A percentile compares a stretch with the other conserved stretches of the same genome.
Evolutionary conservation across 2,888 invertebrate genomes (phyloP).

Genomic region (Tanypteryx hageni): DNA sequence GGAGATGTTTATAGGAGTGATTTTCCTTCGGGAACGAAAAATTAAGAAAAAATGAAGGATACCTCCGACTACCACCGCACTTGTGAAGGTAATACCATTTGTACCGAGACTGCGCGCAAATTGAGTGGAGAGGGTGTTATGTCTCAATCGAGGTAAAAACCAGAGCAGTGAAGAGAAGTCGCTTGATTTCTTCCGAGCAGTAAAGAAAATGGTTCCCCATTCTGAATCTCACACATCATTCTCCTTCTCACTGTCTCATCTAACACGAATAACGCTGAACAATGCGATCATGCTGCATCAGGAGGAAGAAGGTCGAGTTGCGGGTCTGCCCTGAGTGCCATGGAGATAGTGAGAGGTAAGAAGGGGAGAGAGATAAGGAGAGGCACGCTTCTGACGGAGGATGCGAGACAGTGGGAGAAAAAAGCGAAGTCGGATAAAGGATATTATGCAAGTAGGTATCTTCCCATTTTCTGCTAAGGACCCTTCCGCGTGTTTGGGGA

Average conservation of each 20-base stretch:
- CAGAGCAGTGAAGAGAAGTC: no score
- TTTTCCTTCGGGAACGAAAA: no score
- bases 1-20: no score
- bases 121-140: no score
- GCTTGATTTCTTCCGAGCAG: no score
- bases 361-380: neutral
- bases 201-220: no score
- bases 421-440: neutral
- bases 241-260: neutral
- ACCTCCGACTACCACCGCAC: no score
- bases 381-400: neutral
- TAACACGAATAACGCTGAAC: neutral
- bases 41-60: no score
- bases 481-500: neutral
- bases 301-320: no score
- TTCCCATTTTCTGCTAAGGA: neutral
- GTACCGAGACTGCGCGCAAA: no score
- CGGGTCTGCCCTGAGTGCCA: neutral
- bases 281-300: neutral
- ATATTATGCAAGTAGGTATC: neutral
- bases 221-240: neutral
- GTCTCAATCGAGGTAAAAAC: no score
- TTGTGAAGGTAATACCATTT: no score
- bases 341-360: neutral
- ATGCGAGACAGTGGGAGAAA: neutral